These are phyloP conservation scores for Augochlora pura DNA, from an alignment of 1,140 invertebrate species.

Conservation along the genomic window DNA sequence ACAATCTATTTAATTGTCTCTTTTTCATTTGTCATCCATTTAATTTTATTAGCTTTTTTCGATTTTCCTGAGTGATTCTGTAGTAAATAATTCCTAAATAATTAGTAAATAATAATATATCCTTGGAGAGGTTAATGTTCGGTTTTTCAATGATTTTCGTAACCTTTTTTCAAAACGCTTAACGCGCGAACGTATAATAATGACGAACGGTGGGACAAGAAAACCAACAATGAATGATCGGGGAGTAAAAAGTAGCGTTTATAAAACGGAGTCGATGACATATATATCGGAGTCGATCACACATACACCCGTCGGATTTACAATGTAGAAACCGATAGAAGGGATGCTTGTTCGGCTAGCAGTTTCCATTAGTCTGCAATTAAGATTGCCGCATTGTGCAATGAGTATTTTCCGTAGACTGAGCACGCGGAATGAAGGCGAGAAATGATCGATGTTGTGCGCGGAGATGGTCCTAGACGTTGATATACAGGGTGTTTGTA, in stretches of 20 bases:
- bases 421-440: slow-evolving; percentile 1
- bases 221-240: background rate
- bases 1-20: too few species aligned
- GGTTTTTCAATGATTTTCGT: too few species aligned
- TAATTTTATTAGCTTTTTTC: too few species aligned
- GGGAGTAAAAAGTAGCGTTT: background rate
- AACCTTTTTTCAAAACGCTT: too few species aligned
- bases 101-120: too few species aligned
- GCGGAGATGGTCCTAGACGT: background rate
- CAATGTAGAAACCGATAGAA: background rate
- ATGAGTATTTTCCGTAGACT: slow-evolving; percentile 30
- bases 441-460: background rate
- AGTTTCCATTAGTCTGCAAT: slow-evolving; percentile 28
- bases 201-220: background rate
- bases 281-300: too few species aligned
- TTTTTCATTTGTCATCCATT: too few species aligned
- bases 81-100: too few species aligned
- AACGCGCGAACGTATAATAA: background rate
- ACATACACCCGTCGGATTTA: background rate
- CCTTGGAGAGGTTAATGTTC: too few species aligned
- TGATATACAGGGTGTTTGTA: background rate
- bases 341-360: background rate
- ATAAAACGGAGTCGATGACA: background rate
- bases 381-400: slow-evolving; percentile 12
- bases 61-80: too few species aligned